Conservation (phyloP, 2,797 vertebrate genomes). For the Cottoperca gobio region DNA sequence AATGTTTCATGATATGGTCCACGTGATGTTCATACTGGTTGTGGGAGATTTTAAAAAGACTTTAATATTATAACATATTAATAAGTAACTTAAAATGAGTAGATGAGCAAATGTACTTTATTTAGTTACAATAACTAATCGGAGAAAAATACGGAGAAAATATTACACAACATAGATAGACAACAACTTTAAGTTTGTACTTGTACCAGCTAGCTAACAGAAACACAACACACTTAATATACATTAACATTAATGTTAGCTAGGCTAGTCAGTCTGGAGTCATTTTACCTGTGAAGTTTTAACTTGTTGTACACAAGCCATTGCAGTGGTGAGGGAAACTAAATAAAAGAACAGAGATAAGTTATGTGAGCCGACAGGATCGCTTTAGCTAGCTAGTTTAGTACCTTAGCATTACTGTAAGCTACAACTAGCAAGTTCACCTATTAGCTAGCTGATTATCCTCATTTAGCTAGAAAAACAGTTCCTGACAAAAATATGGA, state of each 20-base stretch:
- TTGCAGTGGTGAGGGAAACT: conserved; percentile 26
- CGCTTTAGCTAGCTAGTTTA: background rate
- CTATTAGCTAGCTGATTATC: conserved; percentile 3
- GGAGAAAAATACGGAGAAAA: background rate
- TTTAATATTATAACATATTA: background rate
- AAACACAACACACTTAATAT: background rate
- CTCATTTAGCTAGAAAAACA: background rate
- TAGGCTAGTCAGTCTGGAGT: background rate
- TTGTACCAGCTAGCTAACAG: background rate
- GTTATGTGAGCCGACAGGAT: rapidly evolving
- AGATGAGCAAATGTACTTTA: background rate
- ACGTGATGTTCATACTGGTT: background rate
- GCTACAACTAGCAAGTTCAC: background rate
- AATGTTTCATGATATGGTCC: background rate
- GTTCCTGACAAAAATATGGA: background rate
- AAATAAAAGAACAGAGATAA: background rate
- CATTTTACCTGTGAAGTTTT: conserved; percentile 73
- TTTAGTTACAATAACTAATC: background rate
- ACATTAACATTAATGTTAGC: background rate
- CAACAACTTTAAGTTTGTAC: background rate
- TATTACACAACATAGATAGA: background rate
- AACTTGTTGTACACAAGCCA: conserved; percentile 77
- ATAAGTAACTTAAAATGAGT: background rate
- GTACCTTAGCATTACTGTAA: background rate
- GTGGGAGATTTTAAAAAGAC: background rate